Evolutionary conservation across 2,888 invertebrate species (phyloP), one percentile per base, ranked within the genome.

Genomic region (Plagodis dolabraria): DNA sequence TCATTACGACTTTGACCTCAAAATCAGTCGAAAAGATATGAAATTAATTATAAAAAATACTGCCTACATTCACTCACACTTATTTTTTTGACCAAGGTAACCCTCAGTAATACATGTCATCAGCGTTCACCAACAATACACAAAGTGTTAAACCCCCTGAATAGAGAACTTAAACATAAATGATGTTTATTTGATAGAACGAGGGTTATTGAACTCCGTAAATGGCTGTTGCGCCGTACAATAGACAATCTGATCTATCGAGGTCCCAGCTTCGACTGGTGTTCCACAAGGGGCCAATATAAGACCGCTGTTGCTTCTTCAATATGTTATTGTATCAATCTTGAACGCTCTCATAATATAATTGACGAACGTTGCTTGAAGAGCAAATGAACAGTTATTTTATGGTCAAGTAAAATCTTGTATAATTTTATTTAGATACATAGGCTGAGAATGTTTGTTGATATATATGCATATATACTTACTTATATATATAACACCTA

Each of bases 171-270:
- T 57, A 36, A 61, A 50, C 53, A 53, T 61, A 53, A 63, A 64
- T 62, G 63, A 65, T 67, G 63, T 61, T 70, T 68, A 72, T 79
- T 78, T 77, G 74, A 80, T 79, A 73, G 68, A 65, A 59, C 36
- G 63, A 53, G 72, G 82, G 86, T 83, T 84, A 79, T 78, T 76
- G 86, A 85, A 83, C 86, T 83, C 75, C 70, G 70, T 80, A 85
- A 84, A 85, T 83, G 75, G 79, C 76, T 76, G 70, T 75, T 78
- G 72, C 71, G 68, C 53, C 72, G 71, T 76, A 86, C 84, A 83
- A 86, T 85, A 60, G 71, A 71, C 75, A 77, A 84, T 83, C 80
- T 77, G 80, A 83, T 82, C 78, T 80, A 81, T 80, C 75, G 80
- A 77, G 75, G 72, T 75, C 72, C 72, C 71, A 72, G 68, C 70